phyloP scores from a whole-genome alignment of 1,140 invertebrate species.

The Diprion similis region DNA sequence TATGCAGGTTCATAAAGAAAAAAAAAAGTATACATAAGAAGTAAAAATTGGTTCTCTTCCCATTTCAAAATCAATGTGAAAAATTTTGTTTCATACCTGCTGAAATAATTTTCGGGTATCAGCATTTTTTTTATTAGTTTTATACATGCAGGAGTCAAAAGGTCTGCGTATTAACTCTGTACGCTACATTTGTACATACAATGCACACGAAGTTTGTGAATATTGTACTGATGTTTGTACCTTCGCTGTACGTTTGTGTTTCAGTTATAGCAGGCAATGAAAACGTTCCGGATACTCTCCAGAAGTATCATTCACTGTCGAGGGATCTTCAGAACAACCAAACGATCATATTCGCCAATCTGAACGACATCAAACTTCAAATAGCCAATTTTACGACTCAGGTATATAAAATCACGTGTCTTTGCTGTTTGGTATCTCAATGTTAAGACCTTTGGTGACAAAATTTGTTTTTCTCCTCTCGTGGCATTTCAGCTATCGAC shows the following conservation, averaged over 20 bases:
- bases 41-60: too few relatives aligned
- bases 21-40: too few relatives aligned
- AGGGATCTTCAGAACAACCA: slow-evolving; percentile 70
- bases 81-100: too few relatives aligned
- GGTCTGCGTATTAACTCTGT: too few relatives aligned
- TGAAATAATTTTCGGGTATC: too few relatives aligned
- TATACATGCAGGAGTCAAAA: too few relatives aligned
- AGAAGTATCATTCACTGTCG: slow-evolving; percentile 69
- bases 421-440: background rate
- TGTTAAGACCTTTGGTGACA: too few relatives aligned
- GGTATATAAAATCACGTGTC: slow-evolving; percentile 42
- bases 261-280: slow-evolving; percentile 71
- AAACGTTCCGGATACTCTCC: slow-evolving; percentile 68
- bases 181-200: too few relatives aligned
- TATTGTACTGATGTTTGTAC: background rate
- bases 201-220: too few relatives aligned
- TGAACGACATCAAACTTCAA: slow-evolving; percentile 58
- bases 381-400: slow-evolving; percentile 61
- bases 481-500: slow-evolving; percentile 48
- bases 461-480: background rate
- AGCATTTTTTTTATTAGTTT: too few relatives aligned
- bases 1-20: too few relatives aligned
- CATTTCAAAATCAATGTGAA: too few relatives aligned
- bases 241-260: slow-evolving; percentile 39
- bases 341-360: slow-evolving; percentile 62